Conservation (phyloP, 1,140 invertebrate genomes). For the Propsilocerus akamusi region DNA sequence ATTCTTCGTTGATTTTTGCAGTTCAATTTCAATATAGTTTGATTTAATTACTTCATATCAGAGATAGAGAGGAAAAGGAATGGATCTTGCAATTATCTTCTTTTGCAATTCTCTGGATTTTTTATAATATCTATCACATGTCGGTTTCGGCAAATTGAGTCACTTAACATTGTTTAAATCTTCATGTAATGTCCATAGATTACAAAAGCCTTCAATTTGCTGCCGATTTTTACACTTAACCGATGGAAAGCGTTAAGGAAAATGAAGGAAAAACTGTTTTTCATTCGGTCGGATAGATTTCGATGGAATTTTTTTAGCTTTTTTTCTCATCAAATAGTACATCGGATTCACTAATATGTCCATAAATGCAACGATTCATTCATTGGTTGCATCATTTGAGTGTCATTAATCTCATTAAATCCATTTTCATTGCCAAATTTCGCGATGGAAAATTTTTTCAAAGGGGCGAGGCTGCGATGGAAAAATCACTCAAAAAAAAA, state of each 20-base stretch:
- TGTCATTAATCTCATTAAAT: neutral
- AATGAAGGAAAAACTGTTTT: conserved; percentile 3
- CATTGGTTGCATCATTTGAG: neutral
- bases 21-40: neutral
- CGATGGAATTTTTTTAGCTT: neutral
- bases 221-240: neutral
- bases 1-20: no score
- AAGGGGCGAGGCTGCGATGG: neutral
- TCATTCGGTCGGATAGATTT: neutral
- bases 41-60: neutral
- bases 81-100: no score
- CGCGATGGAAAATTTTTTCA: neutral
- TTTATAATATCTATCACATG: neutral
- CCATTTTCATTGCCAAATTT: neutral
- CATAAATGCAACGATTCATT: neutral
- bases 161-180: neutral
- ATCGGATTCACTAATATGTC: neutral
- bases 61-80: no score
- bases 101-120: neutral
- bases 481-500: no score
- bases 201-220: neutral
- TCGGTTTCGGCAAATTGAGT: neutral
- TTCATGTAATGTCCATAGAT: neutral
- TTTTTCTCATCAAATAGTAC: neutral
- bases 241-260: neutral